These are phyloP conservation scores for Ametastegia equiseti DNA, from an alignment of 2,888 invertebrate species.

Conservation along the genomic window DNA sequence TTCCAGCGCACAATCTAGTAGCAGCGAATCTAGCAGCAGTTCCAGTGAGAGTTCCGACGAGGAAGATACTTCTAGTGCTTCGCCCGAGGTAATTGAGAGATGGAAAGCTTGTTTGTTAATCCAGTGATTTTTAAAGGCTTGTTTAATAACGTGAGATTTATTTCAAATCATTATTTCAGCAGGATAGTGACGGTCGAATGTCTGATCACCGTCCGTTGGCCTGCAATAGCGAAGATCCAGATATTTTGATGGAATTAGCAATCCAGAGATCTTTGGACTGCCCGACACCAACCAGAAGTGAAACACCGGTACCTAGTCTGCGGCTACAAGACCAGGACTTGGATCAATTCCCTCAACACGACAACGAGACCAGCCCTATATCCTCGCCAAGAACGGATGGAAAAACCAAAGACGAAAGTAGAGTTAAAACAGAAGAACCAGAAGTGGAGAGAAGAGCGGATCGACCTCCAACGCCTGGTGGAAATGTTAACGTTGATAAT, in stretches of 20 bases:
- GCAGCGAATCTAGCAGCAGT: conserved; percentile 68
- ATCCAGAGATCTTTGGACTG: conserved; percentile 70
- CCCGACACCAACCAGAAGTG: conserved; percentile 68
- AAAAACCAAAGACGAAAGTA: conserved; percentile 58
- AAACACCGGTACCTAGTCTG: conserved; percentile 66
- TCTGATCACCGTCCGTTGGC: conserved; percentile 68
- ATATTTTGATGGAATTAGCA: conserved; percentile 71
- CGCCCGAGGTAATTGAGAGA: conserved; percentile 56
- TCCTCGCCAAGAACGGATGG: conserved; percentile 56
- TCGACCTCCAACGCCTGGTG: conserved; percentile 51
- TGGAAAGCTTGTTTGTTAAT: background rate
- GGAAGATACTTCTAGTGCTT: conserved; percentile 56
- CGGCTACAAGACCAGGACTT: conserved; percentile 59
- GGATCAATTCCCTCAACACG: conserved; percentile 68
- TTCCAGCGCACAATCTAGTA: conserved; percentile 68
- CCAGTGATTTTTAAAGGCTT: background rate
- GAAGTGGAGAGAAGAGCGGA: conserved; percentile 52
- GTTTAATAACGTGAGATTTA: background rate
- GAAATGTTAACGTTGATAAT: conserved; percentile 1
- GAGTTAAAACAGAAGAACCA: conserved; percentile 36
- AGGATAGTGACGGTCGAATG: conserved; percentile 64
- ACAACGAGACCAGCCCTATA: conserved; percentile 65
- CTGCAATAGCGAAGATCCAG: conserved; percentile 70
- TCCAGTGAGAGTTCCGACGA: conserved; percentile 70
- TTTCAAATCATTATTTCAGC: conserved; percentile 51